Conservation (phyloP, 2,888 invertebrate genomes). For the Dynastes maya region DNA sequence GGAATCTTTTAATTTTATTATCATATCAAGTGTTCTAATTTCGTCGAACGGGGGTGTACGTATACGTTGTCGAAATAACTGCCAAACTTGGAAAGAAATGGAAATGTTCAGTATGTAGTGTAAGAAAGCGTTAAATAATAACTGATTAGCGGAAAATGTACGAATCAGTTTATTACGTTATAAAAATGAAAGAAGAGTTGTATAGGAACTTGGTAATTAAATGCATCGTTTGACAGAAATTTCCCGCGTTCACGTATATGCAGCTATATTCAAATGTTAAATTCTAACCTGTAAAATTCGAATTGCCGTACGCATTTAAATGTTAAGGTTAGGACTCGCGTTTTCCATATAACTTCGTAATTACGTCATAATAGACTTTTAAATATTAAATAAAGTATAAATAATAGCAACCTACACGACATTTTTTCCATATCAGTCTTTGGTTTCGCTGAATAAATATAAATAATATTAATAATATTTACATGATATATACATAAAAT, state of each 20-base stretch:
- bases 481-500: constrained; percentile 54
- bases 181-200: constrained; percentile 20
- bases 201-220: constrained; percentile 38
- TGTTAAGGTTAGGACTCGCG: no score
- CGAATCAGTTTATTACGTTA: constrained; percentile 27
- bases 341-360: neutral
- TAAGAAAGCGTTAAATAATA: constrained; percentile 29
- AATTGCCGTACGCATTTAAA: neutral
- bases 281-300: neutral
- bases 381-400: constrained; percentile 53
- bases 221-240: constrained; percentile 43
- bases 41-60: neutral
- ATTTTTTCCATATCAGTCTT: constrained; percentile 58
- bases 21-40: neutral
- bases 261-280: constrained; percentile 11
- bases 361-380: constrained; percentile 21
- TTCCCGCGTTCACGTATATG: constrained; percentile 1
- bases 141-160: constrained; percentile 17
- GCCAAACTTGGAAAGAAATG: constrained; percentile 42
- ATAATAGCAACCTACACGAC: constrained; percentile 54
- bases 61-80: constrained; percentile 36
- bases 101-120: constrained; percentile 35
- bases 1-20: no score
- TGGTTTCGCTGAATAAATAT: constrained; percentile 59
- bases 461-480: constrained; percentile 56